Evolutionary conservation across 2,113 vertebrate species (phyloP), one percentile per base, ranked within the genome.

Genomic region (Phalacrocorax aristotelis): DNA sequence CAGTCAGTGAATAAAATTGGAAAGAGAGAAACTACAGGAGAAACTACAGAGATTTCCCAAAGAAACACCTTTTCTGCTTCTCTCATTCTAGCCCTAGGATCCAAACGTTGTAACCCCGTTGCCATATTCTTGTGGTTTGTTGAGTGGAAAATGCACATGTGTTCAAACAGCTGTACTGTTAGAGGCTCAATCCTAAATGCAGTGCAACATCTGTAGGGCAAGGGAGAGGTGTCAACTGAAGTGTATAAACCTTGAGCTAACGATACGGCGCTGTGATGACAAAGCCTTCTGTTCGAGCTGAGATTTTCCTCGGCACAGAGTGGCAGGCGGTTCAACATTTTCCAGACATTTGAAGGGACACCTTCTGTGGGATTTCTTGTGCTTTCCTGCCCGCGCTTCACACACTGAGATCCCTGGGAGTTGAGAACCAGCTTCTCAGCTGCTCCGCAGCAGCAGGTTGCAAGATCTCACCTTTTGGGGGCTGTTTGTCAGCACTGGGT

Each of bases 111-210:
- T 97, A 97, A 94, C 95, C 87, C 95, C 22, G 90, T 49, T 93
- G 93, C 90, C 87, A 32, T 83, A 13, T 87, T 89, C 95, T 97
- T 97, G 96, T 20, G 95, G 97, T 97, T 98, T 98, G 97, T 21
- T 96, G 97, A 98, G 97, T 98, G 97, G 97, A 98, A 97, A 98
- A 98, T 97, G 97, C 96, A 97, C 96, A 97, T 97, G 96, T 97
- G 97, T 97, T 97, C 93, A 36, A 97, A 87, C 97, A 98, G 92
- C 97, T 97, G 97, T 65, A 94, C 15, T 32, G 82, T 95, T 82
- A 26, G 83, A 42, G 83, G 90, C 95, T 97, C 79, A 11, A 55
- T 89, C 95, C 95, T 16, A 77, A 96, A 89, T 3, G 81, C 3
- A 62, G 77, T 9, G 14, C 89, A 97, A 87, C 95, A 98, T 97